These are phyloP conservation scores for Chaetodon auriga DNA, from an alignment of 2,113 vertebrate species.

Conservation along the genomic window DNA sequence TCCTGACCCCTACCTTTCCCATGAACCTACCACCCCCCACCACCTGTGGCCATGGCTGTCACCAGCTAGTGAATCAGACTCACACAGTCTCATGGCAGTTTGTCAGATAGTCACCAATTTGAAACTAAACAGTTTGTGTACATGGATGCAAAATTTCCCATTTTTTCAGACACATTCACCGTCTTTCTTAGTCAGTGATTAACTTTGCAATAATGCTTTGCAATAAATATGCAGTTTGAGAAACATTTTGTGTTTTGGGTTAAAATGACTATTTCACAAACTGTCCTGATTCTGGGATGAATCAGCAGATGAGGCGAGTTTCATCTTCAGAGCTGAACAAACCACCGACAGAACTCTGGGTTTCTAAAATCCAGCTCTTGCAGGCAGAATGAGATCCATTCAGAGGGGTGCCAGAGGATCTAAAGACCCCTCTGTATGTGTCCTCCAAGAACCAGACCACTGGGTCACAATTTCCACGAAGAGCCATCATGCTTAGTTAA, in stretches of 20 bases:
- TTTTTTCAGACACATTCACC: too few species aligned
- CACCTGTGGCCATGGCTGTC: constrained; percentile 39
- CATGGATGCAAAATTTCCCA: too few species aligned
- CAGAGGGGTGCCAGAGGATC: constrained; percentile 37
- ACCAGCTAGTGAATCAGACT: background rate
- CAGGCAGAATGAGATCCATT: constrained; percentile 52
- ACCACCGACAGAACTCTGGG: constrained; percentile 23
- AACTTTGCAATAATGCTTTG: too few species aligned
- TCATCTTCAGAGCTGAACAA: constrained; percentile 38
- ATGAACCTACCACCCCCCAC: constrained; percentile 24
- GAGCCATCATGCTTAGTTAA: constrained; percentile 33
- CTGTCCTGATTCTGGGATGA: background rate
- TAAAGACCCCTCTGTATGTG: constrained; percentile 56
- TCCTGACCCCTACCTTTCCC: constrained; percentile 8
- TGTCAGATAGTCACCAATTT: too few species aligned
- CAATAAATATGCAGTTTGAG: too few species aligned
- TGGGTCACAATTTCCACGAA: constrained; percentile 54
- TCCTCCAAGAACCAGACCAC: constrained; percentile 41
- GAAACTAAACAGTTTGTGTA: too few species aligned
- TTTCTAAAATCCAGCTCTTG: constrained; percentile 49
- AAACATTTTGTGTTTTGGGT: too few species aligned
- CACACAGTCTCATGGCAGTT: too few species aligned
- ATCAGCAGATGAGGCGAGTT: constrained; percentile 10
- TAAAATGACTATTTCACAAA: too few species aligned
- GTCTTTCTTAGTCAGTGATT: too few species aligned